Base-by-base conservation (phyloP, 2,797 vertebrate genomes). In the Anguilla pacifica region DNA sequence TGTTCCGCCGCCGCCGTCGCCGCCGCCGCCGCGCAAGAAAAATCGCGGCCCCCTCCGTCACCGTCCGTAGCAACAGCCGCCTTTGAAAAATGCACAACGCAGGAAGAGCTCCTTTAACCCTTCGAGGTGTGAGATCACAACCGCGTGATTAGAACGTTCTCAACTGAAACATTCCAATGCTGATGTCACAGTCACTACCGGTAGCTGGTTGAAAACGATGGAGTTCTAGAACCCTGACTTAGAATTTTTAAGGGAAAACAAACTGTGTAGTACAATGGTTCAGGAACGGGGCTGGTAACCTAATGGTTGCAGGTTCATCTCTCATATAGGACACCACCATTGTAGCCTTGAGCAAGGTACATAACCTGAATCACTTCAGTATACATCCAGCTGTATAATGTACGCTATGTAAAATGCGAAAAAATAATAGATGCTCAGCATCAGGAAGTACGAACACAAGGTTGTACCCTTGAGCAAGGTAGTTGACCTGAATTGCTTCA, bases 11-110 rank as follows among this genome's bases (percentile, higher is more conserved):
- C n/a, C n/a, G n/a, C 43, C 43, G 19, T 6, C 25, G 67, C 49
- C 28, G 67, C 43, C 43, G 17, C 6, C 25, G 49, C 85, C 28
- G 67, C 64, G 55, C 85, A 51, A 7, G 64, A 57, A 72, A 49
- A 86, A 86, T 19, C 28, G 46, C 31, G 28, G 51, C 11, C 13
- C 83, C 51, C 87, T 61, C 22, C 31, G 83, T n/a, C 55, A 35
- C 72, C n/a, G 39, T 85, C 67, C 82, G 39, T 25, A 22, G 55
- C 79, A 77, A 85, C 10, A 35, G 84, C 13, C 70, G 82, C 46
- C 13, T 77, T 53, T 74, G 84, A 81, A 59, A 79, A 86, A 64
- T 31, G 77, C 7, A 85, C 57, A 49, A 64, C 4, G 4, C 39
- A 10, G 31, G 53, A 85, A 25, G 15, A 35, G 35, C 55, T 61